Conservation (phyloP, 2,113 vertebrate species). For the Acrocephalus kingi region DNA sequence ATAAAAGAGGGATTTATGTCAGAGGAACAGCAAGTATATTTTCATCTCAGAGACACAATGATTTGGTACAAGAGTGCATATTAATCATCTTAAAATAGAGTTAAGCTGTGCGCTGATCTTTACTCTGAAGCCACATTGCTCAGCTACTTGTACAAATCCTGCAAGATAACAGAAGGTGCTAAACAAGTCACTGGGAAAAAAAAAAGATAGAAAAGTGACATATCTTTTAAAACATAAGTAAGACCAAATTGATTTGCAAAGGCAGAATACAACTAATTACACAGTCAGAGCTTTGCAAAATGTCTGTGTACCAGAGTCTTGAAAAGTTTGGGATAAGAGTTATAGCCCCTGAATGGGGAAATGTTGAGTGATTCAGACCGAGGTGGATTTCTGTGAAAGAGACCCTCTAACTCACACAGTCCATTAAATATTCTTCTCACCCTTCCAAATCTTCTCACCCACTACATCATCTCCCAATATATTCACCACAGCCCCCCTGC, state of each 20-base stretch:
- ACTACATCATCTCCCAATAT: background rate
- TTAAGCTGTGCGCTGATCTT: background rate
- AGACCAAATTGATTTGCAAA: background rate
- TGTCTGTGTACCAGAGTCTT: background rate
- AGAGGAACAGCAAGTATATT: background rate
- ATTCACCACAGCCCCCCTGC: background rate
- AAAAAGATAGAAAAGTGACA: background rate
- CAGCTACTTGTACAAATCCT: background rate
- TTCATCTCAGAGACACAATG: background rate
- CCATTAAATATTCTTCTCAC: background rate
- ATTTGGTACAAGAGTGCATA: background rate
- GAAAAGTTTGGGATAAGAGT: background rate
- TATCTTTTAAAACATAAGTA: background rate
- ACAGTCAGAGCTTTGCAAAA: background rate
- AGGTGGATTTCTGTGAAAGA: background rate
- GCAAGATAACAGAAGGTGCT: conserved; percentile 12
- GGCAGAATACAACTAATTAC: background rate
- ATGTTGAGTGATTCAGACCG: background rate
- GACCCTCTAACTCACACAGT: background rate
- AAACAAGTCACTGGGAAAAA: background rate
- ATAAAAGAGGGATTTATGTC: conserved; percentile 21
- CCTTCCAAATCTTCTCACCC: background rate
- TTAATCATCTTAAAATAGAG: conserved; percentile 26
- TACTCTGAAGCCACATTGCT: background rate
- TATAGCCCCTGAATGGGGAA: background rate